Base-by-base conservation (phyloP, 2,113 vertebrate species). In the Melanerpes formicivorus region DNA sequence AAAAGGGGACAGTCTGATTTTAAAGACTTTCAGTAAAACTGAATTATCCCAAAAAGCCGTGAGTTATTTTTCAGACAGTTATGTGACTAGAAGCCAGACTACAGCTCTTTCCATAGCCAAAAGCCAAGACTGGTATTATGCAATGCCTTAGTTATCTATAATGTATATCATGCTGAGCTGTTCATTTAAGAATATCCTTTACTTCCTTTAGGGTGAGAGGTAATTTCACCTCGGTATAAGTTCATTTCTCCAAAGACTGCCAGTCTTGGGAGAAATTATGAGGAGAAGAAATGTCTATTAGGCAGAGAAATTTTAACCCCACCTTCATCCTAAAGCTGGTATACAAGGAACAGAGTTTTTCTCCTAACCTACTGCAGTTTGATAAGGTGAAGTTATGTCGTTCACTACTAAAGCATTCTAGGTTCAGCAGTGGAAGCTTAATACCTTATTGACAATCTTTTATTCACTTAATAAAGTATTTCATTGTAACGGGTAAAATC, bases 401-500 rank as follows among this genome's bases (percentile, higher is more conserved):
- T 63, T 87, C 23, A 5, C n/a, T 77, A 62, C 73, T 90, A 90
- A 93, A 74, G 56, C 44, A 85, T 80, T 87, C 58, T 52, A 66
- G 30, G 19, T 62, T 63, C 69, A 90, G 70, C 69, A 83, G 13
- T 12, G 34, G 58, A 92, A 59, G 50, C 56, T 91, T 89, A 95
- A 88, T 71, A 88, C 64, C 8, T 94, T 95, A 89, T 27, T 95
- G 94, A 95, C 87, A 65, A 84, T 55, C 63, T 84, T 93, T 90
- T 94, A 82, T 94, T 94, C 84, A 70, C 56, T 71, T 80, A 91
- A 86, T 71, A 88, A 22, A 65, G 42, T 70, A 37, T 90, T 85
- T 93, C 63, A 73, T 63, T 86, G 54, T 81, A 93, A 94, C 40
- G 48, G 52, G 50, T 87, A 86, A 86, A 79, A 90, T 52, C 73